phyloP scores from a whole-genome alignment of 2,888 invertebrate species.

The Agrotis puta region DNA sequence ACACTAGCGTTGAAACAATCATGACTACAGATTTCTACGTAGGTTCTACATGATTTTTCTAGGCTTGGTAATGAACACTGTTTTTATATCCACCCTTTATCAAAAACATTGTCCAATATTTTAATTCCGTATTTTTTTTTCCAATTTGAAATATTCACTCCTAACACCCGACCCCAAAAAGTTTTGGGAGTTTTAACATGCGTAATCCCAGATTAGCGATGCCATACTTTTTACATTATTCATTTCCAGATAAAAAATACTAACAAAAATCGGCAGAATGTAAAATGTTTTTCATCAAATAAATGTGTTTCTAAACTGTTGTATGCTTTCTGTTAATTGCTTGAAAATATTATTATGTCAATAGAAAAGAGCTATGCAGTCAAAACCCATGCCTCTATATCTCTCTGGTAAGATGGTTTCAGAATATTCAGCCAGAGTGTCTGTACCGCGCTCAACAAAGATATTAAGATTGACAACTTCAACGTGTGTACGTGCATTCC shows the following conservation, averaged over 20 bases:
- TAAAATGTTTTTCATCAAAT: slow-evolving; percentile 11
- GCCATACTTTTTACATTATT: slow-evolving; percentile 46
- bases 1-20: slow-evolving; percentile 17
- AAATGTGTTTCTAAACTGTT: slow-evolving; percentile 7
- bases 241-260: slow-evolving; percentile 39
- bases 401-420: background rate
- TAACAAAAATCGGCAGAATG: slow-evolving; percentile 6
- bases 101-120: slow-evolving; percentile 1
- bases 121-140: slow-evolving; percentile 24
- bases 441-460: slow-evolving; percentile 6
- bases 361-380: background rate
- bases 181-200: slow-evolving; percentile 43
- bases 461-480: slow-evolving; percentile 43
- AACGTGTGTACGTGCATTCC: slow-evolving; percentile 31
- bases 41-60: background rate
- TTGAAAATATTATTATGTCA: background rate
- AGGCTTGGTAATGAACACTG: background rate
- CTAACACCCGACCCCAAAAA: slow-evolving; percentile 42
- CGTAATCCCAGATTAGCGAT: slow-evolving; percentile 53
- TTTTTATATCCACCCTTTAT: slow-evolving; percentile 1
- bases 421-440: slow-evolving; percentile 33
- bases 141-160: slow-evolving; percentile 48
- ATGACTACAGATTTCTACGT: background rate
- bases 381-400: too few relatives aligned
- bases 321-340: background rate